Evolutionary conservation across 2,113 vertebrate genomes (phyloP), one percentile per base, ranked within the genome.

Genomic region (Rhea pennata): DNA sequence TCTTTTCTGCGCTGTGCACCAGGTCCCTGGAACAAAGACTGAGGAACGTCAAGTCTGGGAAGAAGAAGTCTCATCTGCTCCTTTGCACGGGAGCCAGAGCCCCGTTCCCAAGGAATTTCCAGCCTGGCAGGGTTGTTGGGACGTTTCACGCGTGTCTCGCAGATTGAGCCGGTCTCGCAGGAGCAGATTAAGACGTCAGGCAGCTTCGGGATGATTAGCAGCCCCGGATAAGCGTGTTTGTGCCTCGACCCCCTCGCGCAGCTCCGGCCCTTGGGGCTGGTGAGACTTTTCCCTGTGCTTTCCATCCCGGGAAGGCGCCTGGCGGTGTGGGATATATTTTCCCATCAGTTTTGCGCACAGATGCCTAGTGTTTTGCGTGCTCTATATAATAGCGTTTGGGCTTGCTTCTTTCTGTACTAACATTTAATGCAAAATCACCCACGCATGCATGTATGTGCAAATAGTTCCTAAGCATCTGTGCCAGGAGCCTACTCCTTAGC

Each of bases 1-100:
- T 8, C 7, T 29, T 50, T 50, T 14, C 46, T 39, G 51, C n/a
- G 23, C 54, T 26, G 67, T 61, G 31, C 50, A n/a, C 46, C 0
- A 0, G 20, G 24, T 9, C 1, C 54, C 59, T 5, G 44, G 5
- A 29, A 9, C 53, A 31, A 40, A 0, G 1, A 12, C 7, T 19
- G 10, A 3, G 56, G 50, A 81, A 54, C 1, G 4, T 46, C 9
- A 40, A 36, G 16, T 16, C 22, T 53, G 5, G 56, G 67, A 39
- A 74, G 53, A 88, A 44, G 6, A 24, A 33, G 12, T 42, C 24
- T 64, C 36, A 7, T 6, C 56, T 29, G 23, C 51, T 7, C 1
- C 21, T 15, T 9, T 42, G 17, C 42, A 1, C 0, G 12, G 67
- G 12, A 40, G 51, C 51, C n/a, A 31, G 26, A 42, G 27, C 19